Base-by-base conservation (phyloP, 1,140 invertebrate genomes). In the Drosophila watanabei region DNA sequence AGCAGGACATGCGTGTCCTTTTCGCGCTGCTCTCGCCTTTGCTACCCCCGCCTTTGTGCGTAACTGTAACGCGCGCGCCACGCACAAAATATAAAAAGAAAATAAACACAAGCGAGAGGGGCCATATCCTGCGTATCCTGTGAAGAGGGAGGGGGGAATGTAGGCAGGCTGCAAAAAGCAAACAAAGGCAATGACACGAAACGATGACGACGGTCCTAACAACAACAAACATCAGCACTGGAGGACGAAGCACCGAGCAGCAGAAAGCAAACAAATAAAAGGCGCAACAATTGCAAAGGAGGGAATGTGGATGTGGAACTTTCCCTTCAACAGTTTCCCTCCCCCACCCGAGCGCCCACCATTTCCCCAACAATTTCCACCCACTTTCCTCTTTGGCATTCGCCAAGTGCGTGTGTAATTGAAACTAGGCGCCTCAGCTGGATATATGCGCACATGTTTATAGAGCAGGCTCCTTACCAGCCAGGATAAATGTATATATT, bases 181-280 rank as follows among this genome's bases (percentile, higher is more conserved):
- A 89, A 89, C 85, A 89, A 89, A 89, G 86, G 79, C 85, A 89
- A 89, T 89, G 85, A 89, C 85, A 89, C 85, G 86, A 89, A 89
- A 79, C 86, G 78, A 80, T 76, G 64, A 83, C 76, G 82, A 80
- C 57, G 73, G 73, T 77, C 71, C 60, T 72, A 66, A 70, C 71
- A 77, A 71, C 72, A 81, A 54, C 59, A 75, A 57, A 37, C 75
- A 82, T 39, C 41, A 66, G 57, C 54, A 75, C 54, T 48, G 65
- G 11, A 41, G 46, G 64, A 52, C 64, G 63, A 16, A 46, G 45
- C 24, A 6, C 28, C 56, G 45, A 51, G 58, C 68, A 83, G 71
- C 76, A 80, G 68, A 75, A 79, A 76, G 86, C 81, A 89, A 89
- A 86, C 79, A 89, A 90, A 89, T 89, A 90, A 89, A 89, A 89